Conservation (phyloP, 2,888 invertebrate species). For the Carabus problematicus region DNA sequence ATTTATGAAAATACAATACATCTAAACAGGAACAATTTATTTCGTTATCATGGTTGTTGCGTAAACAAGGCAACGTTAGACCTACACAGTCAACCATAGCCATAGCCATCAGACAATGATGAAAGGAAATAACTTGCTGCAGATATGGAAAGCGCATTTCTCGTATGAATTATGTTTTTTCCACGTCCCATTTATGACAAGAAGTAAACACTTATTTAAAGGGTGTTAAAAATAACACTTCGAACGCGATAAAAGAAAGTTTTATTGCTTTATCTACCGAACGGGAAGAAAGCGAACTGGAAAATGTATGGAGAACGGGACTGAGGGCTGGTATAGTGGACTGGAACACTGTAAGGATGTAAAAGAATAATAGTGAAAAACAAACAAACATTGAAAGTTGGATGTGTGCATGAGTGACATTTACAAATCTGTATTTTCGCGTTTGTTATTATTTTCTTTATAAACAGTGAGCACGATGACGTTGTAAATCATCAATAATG, state of each 20-base stretch:
- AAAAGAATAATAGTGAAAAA: slow-evolving; percentile 36
- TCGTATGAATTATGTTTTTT: slow-evolving; percentile 2
- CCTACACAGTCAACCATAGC: too few relatives aligned
- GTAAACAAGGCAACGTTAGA: too few relatives aligned
- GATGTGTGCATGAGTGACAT: slow-evolving; percentile 33
- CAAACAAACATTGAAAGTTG: slow-evolving; percentile 36
- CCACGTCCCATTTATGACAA: slow-evolving; percentile 15
- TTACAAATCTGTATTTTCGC: slow-evolving; percentile 41
- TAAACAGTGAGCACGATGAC: slow-evolving; percentile 31
- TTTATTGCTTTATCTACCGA: slow-evolving; percentile 40
- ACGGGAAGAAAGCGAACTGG: slow-evolving; percentile 30
- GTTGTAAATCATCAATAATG: slow-evolving; percentile 40
- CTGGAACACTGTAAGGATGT: background rate
- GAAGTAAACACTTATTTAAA: slow-evolving; percentile 38
- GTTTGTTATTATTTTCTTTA: slow-evolving; percentile 42
- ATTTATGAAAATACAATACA: too few relatives aligned
- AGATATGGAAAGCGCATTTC: background rate
- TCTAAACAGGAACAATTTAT: too few relatives aligned
- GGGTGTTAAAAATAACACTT: slow-evolving; percentile 28
- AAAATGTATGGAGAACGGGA: slow-evolving; percentile 6
- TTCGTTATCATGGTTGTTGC: too few relatives aligned
- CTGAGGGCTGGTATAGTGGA: slow-evolving; percentile 15
- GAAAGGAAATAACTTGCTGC: background rate
- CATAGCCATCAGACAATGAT: background rate
- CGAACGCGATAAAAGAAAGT: slow-evolving; percentile 32